Conservation (phyloP, 2,888 invertebrate genomes). For the Idaea straminata region DNA sequence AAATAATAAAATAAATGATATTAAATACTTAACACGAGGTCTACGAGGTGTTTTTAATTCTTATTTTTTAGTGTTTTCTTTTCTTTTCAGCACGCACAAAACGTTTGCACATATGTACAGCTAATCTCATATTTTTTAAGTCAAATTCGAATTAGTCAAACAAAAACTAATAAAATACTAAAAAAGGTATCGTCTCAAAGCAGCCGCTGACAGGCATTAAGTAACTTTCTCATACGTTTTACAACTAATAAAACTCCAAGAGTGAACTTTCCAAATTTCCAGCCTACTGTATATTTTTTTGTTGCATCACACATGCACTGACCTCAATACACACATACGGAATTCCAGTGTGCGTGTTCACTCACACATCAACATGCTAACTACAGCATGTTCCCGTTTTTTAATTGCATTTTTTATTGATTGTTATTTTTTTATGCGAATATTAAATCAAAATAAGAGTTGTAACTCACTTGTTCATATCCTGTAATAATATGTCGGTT, state of each 20-base stretch:
- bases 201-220: not conserved
- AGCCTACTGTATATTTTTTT: slow-evolving; percentile 35
- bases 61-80: no score
- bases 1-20: no score
- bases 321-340: slow-evolving; percentile 67
- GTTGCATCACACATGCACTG: slow-evolving; percentile 66
- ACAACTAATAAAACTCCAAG: slow-evolving; percentile 32
- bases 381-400: slow-evolving; percentile 53
- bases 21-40: no score
- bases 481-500: slow-evolving; percentile 23
- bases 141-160: not conserved
- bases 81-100: no score
- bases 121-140: not conserved
- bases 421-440: slow-evolving; percentile 29
- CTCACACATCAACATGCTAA: slow-evolving; percentile 31
- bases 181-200: not conserved
- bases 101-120: no score
- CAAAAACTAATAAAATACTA: not conserved
- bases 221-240: slow-evolving; percentile 26
- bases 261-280: slow-evolving; percentile 50
- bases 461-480: slow-evolving; percentile 35
- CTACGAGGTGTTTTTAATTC: no score
- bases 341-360: slow-evolving; percentile 42
- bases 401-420: slow-evolving; percentile 33
- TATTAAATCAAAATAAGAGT: slow-evolving; percentile 36